Percentiles rank a stretch among this genome's conserved stretches.
Evolutionary conservation across 2,113 vertebrate species (phyloP).

Genomic region (Psammodynastes pulverulentus): DNA sequence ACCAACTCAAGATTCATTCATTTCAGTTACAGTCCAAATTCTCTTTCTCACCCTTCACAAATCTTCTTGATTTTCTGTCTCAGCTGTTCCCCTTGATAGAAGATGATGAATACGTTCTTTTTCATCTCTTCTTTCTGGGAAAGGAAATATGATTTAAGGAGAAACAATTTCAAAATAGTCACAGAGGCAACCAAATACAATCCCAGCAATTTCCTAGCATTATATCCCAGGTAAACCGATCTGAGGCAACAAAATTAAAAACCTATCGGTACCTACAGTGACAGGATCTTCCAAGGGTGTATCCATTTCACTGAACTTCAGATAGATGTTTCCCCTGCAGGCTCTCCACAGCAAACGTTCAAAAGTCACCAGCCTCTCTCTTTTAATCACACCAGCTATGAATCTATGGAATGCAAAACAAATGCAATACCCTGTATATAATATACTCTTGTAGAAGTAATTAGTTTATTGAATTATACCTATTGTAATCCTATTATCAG

Average conservation of each 20-base stretch:
- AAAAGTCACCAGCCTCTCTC: conserved; percentile 76
- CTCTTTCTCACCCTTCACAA: conserved; percentile 73
- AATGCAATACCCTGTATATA: conserved; percentile 6
- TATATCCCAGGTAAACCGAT: not conserved
- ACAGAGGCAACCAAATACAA: not conserved
- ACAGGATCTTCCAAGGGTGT: conserved; percentile 69
- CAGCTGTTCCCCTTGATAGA: conserved; percentile 82
- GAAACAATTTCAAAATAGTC: not conserved
- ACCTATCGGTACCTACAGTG: conserved; percentile 61
- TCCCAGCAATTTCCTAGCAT: not conserved
- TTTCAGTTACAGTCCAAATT: accelerated
- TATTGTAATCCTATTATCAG: not conserved
- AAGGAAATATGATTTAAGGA: conserved; percentile 39
- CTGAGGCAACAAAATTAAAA: not conserved
- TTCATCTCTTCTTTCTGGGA: conserved; percentile 76
- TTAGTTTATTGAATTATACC: not conserved
- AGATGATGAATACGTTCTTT: conserved; percentile 81
- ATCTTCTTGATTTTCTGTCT: conserved; percentile 79
- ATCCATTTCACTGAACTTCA: conserved; percentile 77
- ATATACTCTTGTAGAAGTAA: not conserved
- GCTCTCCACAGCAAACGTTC: conserved; percentile 78
- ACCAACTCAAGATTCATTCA: not conserved
- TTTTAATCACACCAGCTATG: conserved; percentile 73
- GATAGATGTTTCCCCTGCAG: conserved; percentile 78
- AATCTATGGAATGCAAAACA: conserved; percentile 63